Base-by-base conservation (phyloP, 2,113 vertebrate genomes). In the Odontesthes bonariensis region DNA sequence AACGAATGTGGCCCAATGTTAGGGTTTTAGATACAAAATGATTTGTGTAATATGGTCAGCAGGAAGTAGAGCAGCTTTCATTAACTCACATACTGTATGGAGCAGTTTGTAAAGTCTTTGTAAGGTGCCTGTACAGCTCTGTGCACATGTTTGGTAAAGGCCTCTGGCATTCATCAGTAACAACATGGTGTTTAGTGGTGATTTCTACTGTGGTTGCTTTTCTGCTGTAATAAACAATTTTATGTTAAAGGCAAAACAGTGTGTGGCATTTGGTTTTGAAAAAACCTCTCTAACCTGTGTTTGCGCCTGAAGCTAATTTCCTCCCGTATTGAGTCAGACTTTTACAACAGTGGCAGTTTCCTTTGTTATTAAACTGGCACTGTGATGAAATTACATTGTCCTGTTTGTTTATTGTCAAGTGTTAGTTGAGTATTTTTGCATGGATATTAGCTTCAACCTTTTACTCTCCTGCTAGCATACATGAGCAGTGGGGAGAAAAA, bases 281-380 rank as follows among this genome's bases (percentile, higher is more conserved):
- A 76, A 73, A 78, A 13, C 22, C 20, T 31, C 49, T 22, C 73
- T 86, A 69, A 85, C 85, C 65, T 61, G 46, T 81, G 40, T 86
- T 83, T 83, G 69, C 78, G 86, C 89, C 70, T 51, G 73, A 84
- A 80, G 82, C 86, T 65, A 55, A 81, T 83, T 78, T 85, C 49
- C 63, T 40, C 75, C 64, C 6, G 56, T 74, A 65, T 66, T 77
- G 72, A 88, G 49, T 73, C 6, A 0, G 59, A 46, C 33, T 82
- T 75, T 85, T 67, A 84, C 65, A 76, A 73, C 38, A 74, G 33
- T 23, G 35, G 23, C 47, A n/a, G 69, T 73, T 61, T 55, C 42
- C 65, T 87, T 82, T 84, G 49, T 82, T 84, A 71, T 82, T 75
- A 77, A 83, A 84, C 31, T 52, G 42, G 74, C 65, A 33, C 75